These are phyloP conservation scores for Mustelus asterias DNA, from an alignment of 2,113 vertebrate species.

Conservation along the genomic window DNA sequence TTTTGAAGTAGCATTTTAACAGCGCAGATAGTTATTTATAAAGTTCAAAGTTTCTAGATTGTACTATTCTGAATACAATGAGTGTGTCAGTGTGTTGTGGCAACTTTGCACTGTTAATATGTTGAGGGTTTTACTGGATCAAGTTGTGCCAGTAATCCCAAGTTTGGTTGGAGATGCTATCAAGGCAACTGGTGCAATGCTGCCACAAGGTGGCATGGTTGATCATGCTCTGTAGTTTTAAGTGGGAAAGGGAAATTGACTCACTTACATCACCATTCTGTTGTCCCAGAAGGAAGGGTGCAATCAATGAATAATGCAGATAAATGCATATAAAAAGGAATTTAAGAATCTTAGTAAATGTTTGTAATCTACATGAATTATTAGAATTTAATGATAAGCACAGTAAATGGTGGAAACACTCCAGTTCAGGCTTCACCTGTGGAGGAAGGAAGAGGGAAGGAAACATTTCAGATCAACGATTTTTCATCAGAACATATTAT, in stretches of 20 bases:
- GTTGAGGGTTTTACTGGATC: not conserved
- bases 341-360: not conserved
- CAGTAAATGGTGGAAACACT: not conserved
- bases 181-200: not conserved
- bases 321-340: not conserved
- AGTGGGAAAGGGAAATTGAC: not conserved
- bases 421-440: not conserved
- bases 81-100: not conserved
- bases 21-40: not conserved
- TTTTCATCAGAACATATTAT: not conserved
- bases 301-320: not conserved
- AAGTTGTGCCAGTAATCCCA: too few relatives aligned
- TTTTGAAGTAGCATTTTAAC: not conserved
- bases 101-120: not conserved
- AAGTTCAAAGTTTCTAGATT: not conserved
- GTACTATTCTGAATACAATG: not conserved
- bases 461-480: not conserved
- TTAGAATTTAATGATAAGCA: not conserved
- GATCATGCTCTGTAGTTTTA: not conserved
- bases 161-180: not conserved
- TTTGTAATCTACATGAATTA: too few relatives aligned
- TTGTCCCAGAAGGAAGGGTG: not conserved
- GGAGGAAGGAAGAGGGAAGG: not conserved
- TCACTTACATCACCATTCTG: not conserved
- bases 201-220: not conserved